Evolutionary conservation across 2,888 invertebrate species (phyloP).

Genomic region (Caenorhabditis sinica): DNA sequence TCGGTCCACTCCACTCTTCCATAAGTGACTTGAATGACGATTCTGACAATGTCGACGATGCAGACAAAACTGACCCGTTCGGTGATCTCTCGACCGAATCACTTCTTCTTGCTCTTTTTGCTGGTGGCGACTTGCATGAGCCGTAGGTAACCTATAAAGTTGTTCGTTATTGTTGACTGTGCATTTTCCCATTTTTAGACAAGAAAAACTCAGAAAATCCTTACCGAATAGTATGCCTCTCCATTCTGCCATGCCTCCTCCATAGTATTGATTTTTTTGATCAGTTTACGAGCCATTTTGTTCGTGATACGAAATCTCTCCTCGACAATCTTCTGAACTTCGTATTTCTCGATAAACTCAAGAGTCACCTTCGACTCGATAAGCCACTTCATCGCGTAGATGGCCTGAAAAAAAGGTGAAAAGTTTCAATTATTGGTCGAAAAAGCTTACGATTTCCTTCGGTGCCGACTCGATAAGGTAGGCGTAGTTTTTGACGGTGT

Average conservation of each 20-base stretch:
- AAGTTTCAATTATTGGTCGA: too few relatives aligned
- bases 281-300: not conserved
- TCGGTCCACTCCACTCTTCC: not conserved
- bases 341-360: not conserved
- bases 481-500: too few relatives aligned
- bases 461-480: too few relatives aligned
- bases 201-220: not conserved
- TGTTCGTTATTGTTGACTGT: not conserved
- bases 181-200: not conserved
- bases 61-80: fast-evolving
- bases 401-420: too few relatives aligned
- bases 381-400: conserved; percentile 3
- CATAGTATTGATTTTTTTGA: not conserved
- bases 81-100: not conserved
- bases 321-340: not conserved
- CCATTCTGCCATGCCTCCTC: not conserved
- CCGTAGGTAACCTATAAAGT: not conserved
- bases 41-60: not conserved
- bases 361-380: not conserved
- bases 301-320: not conserved
- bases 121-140: not conserved
- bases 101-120: not conserved
- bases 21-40: not conserved
- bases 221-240: not conserved
- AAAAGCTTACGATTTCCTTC: too few relatives aligned